Conservation (phyloP, 2,113 vertebrate species). For the Porphyrio hochstetteri region DNA sequence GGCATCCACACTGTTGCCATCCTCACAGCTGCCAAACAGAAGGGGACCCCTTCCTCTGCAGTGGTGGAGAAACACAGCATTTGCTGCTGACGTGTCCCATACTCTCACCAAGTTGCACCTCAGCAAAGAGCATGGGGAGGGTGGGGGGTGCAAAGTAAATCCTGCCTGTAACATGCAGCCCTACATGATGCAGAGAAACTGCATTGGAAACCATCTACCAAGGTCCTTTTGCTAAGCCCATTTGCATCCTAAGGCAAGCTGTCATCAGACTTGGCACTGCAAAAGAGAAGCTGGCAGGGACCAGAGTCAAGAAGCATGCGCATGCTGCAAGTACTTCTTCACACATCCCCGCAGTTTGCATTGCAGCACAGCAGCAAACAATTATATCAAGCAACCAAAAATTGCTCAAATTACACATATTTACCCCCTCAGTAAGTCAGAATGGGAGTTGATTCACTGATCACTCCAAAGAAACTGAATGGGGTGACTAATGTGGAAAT, state of each 20-base stretch:
- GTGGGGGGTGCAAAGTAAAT: background rate
- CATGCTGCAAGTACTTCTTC: conserved; percentile 14
- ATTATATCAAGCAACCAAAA: conserved; percentile 32
- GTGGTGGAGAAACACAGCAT: accelerated
- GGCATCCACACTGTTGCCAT: background rate
- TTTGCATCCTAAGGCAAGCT: background rate
- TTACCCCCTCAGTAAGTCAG: conserved; percentile 52
- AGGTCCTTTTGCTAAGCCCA: background rate
- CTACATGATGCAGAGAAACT: background rate
- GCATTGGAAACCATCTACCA: background rate
- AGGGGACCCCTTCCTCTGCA: background rate
- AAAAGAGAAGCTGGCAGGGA: conserved; percentile 29
- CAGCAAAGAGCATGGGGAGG: background rate
- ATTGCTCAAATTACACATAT: conserved; percentile 48
- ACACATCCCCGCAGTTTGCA: background rate
- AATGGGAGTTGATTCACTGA: conserved; percentile 51
- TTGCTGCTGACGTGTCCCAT: background rate
- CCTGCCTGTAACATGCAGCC: background rate
- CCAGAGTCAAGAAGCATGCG: background rate
- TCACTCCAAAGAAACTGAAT: conserved; percentile 44
- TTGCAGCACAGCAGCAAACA: conserved; percentile 3
- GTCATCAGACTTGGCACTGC: conserved; percentile 7
- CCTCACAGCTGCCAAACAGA: background rate
- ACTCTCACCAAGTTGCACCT: background rate
- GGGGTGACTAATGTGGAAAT: conserved; percentile 54